Evolutionary conservation across 2,113 vertebrate species (phyloP).

Genomic region (Synchiropus splendidus): DNA sequence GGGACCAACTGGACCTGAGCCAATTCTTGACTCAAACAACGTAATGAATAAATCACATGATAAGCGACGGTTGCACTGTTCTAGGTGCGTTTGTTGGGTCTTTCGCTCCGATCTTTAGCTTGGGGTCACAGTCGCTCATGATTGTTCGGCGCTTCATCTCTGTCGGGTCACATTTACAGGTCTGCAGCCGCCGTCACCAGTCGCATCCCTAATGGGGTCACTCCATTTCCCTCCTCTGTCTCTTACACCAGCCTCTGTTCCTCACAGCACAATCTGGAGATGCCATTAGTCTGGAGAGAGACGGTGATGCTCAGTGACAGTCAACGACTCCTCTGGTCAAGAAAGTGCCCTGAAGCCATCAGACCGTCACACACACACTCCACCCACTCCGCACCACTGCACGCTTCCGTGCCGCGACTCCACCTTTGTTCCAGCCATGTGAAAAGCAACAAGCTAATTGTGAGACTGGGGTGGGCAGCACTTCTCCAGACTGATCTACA

Average conservation of each 20-base stretch:
- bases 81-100: too few relatives aligned
- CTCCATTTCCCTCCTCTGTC: constrained; percentile 37
- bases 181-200: constrained; percentile 45
- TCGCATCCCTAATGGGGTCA: constrained; percentile 47
- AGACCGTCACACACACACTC: constrained; percentile 51
- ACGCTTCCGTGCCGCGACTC: constrained; percentile 29
- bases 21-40: too few relatives aligned
- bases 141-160: constrained; percentile 46
- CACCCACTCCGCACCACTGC: constrained; percentile 17
- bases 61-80: too few relatives aligned
- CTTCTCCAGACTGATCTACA: constrained; percentile 28
- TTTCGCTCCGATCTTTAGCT: constrained; percentile 21
- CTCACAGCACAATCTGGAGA: constrained; percentile 62
- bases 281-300: constrained; percentile 62
- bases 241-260: constrained; percentile 52
- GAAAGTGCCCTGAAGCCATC: constrained; percentile 54
- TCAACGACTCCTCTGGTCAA: constrained; percentile 58
- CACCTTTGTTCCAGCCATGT: constrained; percentile 64
- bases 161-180: constrained; percentile 42
- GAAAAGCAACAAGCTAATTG: constrained; percentile 58
- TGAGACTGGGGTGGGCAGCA: constrained; percentile 36
- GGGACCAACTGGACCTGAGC: too few relatives aligned
- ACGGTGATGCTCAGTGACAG: constrained; percentile 70
- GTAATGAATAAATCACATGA: too few relatives aligned
- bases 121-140: constrained; percentile 32